Evolutionary conservation across 37 sponge, comb jelly and placozoan genomes (phyloP).

Genomic region (Beroe forskalii): DNA sequence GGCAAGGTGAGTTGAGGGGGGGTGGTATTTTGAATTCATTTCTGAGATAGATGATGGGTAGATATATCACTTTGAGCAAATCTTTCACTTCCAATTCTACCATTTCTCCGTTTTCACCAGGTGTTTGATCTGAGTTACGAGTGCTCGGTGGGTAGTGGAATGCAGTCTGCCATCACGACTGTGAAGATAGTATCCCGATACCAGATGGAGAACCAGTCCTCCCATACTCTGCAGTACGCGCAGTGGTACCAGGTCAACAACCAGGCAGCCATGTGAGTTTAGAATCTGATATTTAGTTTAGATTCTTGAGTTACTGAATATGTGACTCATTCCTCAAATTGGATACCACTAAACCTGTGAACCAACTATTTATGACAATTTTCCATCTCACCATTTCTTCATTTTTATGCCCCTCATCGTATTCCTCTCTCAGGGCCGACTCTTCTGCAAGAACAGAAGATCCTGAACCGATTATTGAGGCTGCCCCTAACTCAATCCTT

Average conservation of each 20-base stretch:
- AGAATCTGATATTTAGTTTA: no score
- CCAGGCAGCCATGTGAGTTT: conserved; percentile 5
- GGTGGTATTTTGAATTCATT: neutral
- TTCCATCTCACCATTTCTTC: neutral
- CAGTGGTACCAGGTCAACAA: conserved; percentile 53
- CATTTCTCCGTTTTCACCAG: neutral
- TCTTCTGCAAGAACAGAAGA: neutral
- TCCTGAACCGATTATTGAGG: neutral
- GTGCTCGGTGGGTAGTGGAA: neutral
- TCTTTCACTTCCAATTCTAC: no score
- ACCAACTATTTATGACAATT: neutral
- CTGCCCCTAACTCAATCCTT: conserved; percentile 72
- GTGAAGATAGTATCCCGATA: conserved; percentile 14
- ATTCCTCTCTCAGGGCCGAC: neutral
- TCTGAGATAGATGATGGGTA: neutral
- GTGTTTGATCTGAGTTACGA: conserved; percentile 50
- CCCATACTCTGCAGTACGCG: neutral
- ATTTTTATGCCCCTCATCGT: neutral
- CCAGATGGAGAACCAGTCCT: neutral
- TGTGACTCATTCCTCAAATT: no score
- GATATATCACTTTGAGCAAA: neutral
- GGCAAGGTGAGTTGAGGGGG: neutral
- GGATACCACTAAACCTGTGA: no score
- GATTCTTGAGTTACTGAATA: no score
- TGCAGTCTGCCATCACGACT: neutral